Evolutionary conservation across 2,113 vertebrate genomes (phyloP).

Genomic region (Irena cyanogastra): DNA sequence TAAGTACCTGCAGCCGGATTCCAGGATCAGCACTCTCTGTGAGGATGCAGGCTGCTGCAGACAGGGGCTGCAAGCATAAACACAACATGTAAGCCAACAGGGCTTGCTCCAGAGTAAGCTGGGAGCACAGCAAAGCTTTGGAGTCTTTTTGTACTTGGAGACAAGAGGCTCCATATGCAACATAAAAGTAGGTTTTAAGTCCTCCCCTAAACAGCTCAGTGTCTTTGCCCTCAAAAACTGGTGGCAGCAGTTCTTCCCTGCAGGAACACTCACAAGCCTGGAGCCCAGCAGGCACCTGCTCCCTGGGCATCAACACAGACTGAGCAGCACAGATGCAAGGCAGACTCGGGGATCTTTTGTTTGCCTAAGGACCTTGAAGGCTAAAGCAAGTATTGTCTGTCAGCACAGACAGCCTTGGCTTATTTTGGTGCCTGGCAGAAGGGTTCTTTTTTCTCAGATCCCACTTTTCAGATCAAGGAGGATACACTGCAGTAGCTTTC

Average conservation of each 20-base stretch:
- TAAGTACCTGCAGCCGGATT: neutral
- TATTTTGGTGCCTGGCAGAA: neutral
- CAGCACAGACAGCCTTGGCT: neutral
- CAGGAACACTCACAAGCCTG: neutral
- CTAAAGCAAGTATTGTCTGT: neutral
- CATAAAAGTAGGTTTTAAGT: neutral
- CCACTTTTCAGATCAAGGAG: neutral
- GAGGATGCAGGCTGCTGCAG: neutral
- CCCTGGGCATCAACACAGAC: neutral
- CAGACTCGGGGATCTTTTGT: neutral
- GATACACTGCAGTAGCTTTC: neutral
- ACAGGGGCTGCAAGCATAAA: neutral
- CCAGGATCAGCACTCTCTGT: neutral
- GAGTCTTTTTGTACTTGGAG: neutral
- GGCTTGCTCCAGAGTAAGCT: neutral
- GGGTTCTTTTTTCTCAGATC: neutral
- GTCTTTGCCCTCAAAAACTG: neutral
- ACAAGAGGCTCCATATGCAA: neutral
- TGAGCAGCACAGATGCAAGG: neutral
- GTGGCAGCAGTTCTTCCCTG: neutral
- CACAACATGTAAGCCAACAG: accelerated
- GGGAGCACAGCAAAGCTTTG: neutral
- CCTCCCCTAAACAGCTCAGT: neutral
- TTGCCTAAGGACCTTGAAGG: neutral
- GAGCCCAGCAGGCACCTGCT: neutral